Evolutionary conservation across 2,888 invertebrate species (phyloP).

Genomic region (Lasius fuliginosus): DNA sequence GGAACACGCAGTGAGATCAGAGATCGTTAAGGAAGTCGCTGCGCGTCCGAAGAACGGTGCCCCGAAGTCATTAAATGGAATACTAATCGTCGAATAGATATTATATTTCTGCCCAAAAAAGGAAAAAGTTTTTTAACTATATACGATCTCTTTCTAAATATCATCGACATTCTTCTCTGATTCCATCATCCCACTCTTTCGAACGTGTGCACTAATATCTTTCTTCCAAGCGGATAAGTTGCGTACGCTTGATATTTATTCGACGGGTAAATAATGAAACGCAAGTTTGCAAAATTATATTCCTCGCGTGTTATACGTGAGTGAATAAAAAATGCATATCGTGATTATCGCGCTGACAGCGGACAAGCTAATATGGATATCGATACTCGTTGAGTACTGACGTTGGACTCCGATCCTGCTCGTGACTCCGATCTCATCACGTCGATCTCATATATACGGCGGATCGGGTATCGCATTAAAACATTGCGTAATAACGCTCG

Average conservation of each 20-base stretch:
- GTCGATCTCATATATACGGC: constrained; percentile 10
- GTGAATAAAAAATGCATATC: neutral
- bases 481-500: constrained; percentile 45
- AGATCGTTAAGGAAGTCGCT: constrained; percentile 47
- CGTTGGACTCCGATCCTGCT: constrained; percentile 10
- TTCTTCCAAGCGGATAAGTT: neutral
- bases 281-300: neutral
- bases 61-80: constrained; percentile 76
- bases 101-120: constrained; percentile 78
- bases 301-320: neutral
- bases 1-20: constrained; percentile 18
- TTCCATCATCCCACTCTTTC: neutral
- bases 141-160: constrained; percentile 77
- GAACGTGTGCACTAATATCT: neutral
- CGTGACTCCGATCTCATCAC: constrained; percentile 35
- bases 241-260: neutral
- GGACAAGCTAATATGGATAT: constrained; percentile 9
- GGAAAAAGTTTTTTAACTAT: constrained; percentile 72
- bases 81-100: constrained; percentile 71
- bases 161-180: constrained; percentile 56
- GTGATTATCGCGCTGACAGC: constrained; percentile 10
- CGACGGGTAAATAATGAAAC: neutral
- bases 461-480: constrained; percentile 25
- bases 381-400: neutral
- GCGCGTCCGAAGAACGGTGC: constrained; percentile 52